A percentile compares a stretch with the other conserved stretches of the same genome.
phyloP scores from a whole-genome alignment of 2,888 invertebrate genomes.

The Pseudococcus viburni region DNA sequence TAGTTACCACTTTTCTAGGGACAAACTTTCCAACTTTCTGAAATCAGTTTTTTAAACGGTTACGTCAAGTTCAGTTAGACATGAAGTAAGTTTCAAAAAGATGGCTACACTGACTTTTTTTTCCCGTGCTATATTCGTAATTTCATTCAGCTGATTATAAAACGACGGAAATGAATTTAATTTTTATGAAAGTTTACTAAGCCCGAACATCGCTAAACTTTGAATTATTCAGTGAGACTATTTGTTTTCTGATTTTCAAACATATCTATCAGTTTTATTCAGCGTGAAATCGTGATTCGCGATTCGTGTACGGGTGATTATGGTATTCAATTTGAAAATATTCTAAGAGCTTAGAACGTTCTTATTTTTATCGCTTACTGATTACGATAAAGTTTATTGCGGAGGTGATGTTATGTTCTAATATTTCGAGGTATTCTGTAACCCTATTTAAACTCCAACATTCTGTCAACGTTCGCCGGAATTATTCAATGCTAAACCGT shows the following conservation, averaged over 20 bases:
- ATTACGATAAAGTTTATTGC: background rate
- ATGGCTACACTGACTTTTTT: too few species aligned
- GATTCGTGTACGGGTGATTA: background rate
- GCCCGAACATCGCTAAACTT: background rate
- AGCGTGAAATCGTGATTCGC: background rate
- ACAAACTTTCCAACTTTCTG: too few species aligned
- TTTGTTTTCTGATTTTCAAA: background rate
- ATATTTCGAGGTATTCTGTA: background rate
- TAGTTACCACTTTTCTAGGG: too few species aligned
- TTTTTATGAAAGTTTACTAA: background rate
- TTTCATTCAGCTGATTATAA: background rate
- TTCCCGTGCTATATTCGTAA: too few species aligned
- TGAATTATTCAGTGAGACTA: background rate
- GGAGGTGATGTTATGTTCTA: background rate
- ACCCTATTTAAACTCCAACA: background rate
- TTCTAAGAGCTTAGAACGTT: background rate
- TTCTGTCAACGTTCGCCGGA: background rate
- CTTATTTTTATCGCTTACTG: background rate
- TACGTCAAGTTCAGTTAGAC: too few species aligned
- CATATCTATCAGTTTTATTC: background rate
- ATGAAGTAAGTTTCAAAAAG: too few species aligned
- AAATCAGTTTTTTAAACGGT: too few species aligned
- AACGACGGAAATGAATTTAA: background rate
- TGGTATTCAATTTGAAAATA: conserved; percentile 67
- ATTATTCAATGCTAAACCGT: background rate